Base-by-base conservation (phyloP, 2,888 invertebrate species). In the Nowickia ferox region DNA sequence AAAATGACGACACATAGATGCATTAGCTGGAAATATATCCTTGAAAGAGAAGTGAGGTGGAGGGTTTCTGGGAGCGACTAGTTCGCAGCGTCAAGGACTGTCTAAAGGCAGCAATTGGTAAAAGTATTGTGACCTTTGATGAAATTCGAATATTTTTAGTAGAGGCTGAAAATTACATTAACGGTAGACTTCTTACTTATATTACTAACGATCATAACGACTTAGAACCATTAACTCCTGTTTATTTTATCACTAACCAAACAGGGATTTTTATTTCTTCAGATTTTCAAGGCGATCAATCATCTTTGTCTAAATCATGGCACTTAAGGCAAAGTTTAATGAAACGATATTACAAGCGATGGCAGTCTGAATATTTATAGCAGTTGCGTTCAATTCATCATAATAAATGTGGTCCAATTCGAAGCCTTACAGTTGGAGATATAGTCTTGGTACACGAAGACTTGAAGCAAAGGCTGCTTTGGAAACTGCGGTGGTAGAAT, bases 41-140 rank as follows among this genome's bases (percentile, higher is more conserved):
- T 74, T 1, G 85, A 87, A 61, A 65, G 77, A 77, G 88, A 82
- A 9, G 85, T 85, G 17, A 84, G 84, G 86, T 87, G 84, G 87
- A 84, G 77, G 86, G 84, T 38, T 87, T 86, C 68, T 83, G 84
- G 87, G 84, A 87, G 46, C 78, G 80, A 63, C n/a, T n/a, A n/a
- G n/a, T n/a, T n/a, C n/a, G n/a, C n/a, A n/a, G n/a, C n/a, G n/a
- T n/a, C n/a, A n/a, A n/a, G n/a, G n/a, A n/a, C 17, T 63, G 61
- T 42, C 61, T 63, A 8, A 87, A 87, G 30, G 84, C 87, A 9
- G 69, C 74, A 17, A 84, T 86, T 38, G 86, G 87, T 46, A 87
- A 83, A 74, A 75, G 66, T 15, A 19, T 77, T 11, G 55, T 85
- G 17, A 69, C 63, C 11, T 68, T n/a, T 66, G 69, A 79, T 9